Conservation (phyloP, 2,797 vertebrate genomes). For the Enteromius fasciolatus region DNA sequence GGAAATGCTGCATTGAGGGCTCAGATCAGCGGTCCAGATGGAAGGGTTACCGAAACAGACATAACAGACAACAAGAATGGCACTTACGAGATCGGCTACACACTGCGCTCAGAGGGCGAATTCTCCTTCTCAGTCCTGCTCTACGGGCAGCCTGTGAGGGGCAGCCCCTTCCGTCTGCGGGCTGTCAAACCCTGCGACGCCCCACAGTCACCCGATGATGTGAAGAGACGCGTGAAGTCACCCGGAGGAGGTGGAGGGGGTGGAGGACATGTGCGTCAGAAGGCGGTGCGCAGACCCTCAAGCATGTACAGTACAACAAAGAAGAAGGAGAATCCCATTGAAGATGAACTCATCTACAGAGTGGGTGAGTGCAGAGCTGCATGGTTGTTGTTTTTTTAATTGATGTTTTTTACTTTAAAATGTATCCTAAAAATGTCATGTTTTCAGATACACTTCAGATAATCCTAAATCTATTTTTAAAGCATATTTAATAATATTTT, state of each 20-base stretch:
- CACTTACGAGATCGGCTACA: constrained; percentile 92
- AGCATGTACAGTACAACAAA: constrained; percentile 97
- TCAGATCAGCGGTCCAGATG: constrained; percentile 80
- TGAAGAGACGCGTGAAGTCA: constrained; percentile 93
- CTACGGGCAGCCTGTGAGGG: constrained; percentile 86
- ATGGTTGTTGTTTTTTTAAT: too few relatives aligned
- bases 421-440: neutral
- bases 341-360: constrained; percentile 95
- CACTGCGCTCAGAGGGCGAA: constrained; percentile 85
- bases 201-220: constrained; percentile 88
- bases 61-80: constrained; percentile 95
- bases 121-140: constrained; percentile 84
- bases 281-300: constrained; percentile 90
- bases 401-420: neutral
- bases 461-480: neutral
- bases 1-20: constrained; percentile 88
- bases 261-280: constrained; percentile 90
- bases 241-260: constrained; percentile 83
- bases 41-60: constrained; percentile 74
- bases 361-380: constrained; percentile 83
- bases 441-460: neutral
- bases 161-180: constrained; percentile 88
- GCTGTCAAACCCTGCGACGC: constrained; percentile 85
- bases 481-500: neutral
- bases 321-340: constrained; percentile 96